Base-by-base conservation (phyloP, 1,140 invertebrate genomes). In the Centruroides vittatus region DNA sequence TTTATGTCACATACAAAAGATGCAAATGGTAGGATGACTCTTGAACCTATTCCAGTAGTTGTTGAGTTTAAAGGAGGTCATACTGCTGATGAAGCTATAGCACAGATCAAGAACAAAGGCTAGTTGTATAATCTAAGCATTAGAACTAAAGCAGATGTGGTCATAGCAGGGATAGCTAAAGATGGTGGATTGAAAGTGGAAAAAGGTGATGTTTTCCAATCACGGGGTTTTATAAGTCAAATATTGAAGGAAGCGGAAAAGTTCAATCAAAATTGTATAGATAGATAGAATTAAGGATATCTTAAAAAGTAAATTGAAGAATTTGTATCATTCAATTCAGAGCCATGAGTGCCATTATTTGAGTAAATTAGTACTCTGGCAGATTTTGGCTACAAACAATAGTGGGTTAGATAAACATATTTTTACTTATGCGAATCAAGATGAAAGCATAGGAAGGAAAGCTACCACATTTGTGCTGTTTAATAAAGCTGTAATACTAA, bases 281-380 rank as follows among this genome's bases (percentile, higher is more conserved):
- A 23, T 23, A 23, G 23, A 23, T 2, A 23, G 23, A 23, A 23
- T 23, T 23, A 23, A 23, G 23, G 2, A 23, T 23, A 23, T 23
- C 23, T 23, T 23, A 23, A 23, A 23, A 23, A 23, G 23, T 23
- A 2, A 23, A 23, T 23, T 23, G 23, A 23, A 23, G 23, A 23
- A 23, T 23, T 23, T 23, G 23, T 23, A 23, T 23, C 23, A 23
- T 23, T 23, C 23, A 23, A 23, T 23, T 23, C 23, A 23, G 23
- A 23, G 56, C 36, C 12, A 57, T 23, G 36, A 57, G n/a, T 23
- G 2, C 36, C n/a, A 57, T 57, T 57, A 57, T 57, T 57, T 57
- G 8, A 57, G 56, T 57, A 57, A 35, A 49, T 57, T 57, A 57
- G 23, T 57, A 23, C 36, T 57, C 2, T 3, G 56, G n/a, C n/a